Conservation (phyloP, 1,140 invertebrate genomes). For the Halyomorpha halys region DNA sequence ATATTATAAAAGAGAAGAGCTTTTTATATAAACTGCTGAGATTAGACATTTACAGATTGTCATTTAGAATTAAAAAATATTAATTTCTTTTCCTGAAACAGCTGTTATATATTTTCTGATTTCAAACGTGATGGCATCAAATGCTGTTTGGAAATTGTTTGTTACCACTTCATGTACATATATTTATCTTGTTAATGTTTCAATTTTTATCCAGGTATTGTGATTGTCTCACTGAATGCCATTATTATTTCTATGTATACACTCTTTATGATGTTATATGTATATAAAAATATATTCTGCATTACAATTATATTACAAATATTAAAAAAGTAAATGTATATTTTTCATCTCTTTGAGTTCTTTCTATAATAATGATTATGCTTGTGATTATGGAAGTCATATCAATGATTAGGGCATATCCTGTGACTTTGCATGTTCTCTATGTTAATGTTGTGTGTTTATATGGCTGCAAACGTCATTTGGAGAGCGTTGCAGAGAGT, state of each 20-base stretch:
- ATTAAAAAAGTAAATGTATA: constrained; percentile 11
- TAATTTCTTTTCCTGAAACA: too few species aligned
- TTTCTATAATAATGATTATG: not conserved
- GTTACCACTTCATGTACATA: not conserved
- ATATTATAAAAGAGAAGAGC: too few species aligned
- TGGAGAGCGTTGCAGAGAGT: constrained; percentile 10
- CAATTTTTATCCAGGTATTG: constrained; percentile 1
- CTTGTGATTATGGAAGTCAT: not conserved
- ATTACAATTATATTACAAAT: constrained; percentile 8
- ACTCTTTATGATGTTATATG: not conserved
- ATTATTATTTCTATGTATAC: not conserved
- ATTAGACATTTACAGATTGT: too few species aligned
- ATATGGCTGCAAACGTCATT: constrained; percentile 5
- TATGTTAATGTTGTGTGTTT: constrained; percentile 6
- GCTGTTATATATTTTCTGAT: too few species aligned
- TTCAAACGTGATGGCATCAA: too few species aligned
- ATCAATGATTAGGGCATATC: constrained; percentile 6
- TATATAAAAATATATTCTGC: constrained; percentile 4
- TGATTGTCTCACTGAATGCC: constrained; percentile 3
- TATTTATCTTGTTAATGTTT: constrained; percentile 6
- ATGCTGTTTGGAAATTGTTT: too few species aligned
- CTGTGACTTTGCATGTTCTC: constrained; percentile 5
- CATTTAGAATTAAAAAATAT: too few species aligned
- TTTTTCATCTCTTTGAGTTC: constrained; percentile 9
- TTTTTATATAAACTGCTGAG: too few species aligned